phyloP scores from a whole-genome alignment of 2,888 invertebrate species.

The Capitulum mitella region DNA sequence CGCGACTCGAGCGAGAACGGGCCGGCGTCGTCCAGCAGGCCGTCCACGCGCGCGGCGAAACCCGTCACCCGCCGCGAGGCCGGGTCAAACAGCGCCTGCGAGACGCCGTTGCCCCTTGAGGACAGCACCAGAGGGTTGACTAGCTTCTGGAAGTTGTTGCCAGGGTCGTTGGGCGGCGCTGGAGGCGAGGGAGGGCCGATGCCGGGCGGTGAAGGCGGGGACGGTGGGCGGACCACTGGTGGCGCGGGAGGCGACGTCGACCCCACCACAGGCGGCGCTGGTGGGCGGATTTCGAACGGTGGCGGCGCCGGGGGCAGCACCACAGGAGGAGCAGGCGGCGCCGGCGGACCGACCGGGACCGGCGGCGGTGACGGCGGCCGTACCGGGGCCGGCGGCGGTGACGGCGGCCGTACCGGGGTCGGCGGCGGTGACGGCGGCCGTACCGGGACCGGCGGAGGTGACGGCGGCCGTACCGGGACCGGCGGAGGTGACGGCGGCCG shows the following conservation, averaged over 20 bases:
- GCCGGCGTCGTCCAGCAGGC: not conserved
- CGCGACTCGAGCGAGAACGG: not conserved
- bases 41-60: not conserved
- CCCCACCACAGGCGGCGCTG: not conserved
- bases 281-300: not conserved
- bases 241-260: not conserved
- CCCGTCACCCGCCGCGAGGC: not conserved
- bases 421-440: no score
- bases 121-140: not conserved
- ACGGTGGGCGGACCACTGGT: not conserved
- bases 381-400: no score
- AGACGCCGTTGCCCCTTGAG: not conserved
- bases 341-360: no score
- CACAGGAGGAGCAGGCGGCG: no score
- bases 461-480: no score
- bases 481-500: no score
- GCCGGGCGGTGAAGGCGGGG: not conserved
- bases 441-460: no score
- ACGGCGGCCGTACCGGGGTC: no score
- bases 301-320: no score
- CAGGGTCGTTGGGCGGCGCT: not conserved
- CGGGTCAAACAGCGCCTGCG: not conserved
- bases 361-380: no score
- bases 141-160: not conserved
- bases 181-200: not conserved